Conservation (phyloP, 2,113 vertebrate species). For the Sciurus niger region DNA sequence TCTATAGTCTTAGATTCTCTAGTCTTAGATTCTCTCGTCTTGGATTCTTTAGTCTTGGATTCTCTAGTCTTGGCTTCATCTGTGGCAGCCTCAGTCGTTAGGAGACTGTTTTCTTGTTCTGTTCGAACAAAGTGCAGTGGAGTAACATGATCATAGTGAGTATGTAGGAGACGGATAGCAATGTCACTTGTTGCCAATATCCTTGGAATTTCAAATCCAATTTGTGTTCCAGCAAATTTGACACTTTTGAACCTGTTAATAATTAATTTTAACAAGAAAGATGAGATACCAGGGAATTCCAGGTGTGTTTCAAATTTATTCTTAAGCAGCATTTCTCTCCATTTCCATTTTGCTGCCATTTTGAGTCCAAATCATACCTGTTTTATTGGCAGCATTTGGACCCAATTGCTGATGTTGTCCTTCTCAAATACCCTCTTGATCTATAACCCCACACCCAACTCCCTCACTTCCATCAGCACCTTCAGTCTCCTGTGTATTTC, state of each 20-base stretch:
- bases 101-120: fast-evolving
- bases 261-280: neutral
- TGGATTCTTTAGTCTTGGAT: too few species aligned
- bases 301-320: neutral
- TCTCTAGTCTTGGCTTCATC: neutral
- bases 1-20: neutral
- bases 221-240: slow-evolving; percentile 86
- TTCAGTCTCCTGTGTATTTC: neutral
- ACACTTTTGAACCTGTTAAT: slow-evolving; percentile 90
- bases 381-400: neutral
- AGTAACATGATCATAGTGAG: slow-evolving; percentile 93
- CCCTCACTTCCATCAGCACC: too few species aligned
- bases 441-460: too few species aligned
- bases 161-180: slow-evolving; percentile 92
- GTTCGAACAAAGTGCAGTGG: slow-evolving; percentile 71
- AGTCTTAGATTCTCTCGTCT: neutral
- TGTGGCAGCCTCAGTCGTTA: fast-evolving
- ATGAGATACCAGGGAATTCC: neutral
- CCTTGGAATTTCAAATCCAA: slow-evolving; percentile 92
- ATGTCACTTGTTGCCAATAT: slow-evolving; percentile 89
- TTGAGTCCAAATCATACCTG: neutral
- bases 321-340: neutral
- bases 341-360: neutral
- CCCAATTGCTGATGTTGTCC: fast-evolving
- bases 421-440: neutral